Evolutionary conservation across 2,113 vertebrate species (phyloP).

Genomic region (Eptesicus fuscus): DNA sequence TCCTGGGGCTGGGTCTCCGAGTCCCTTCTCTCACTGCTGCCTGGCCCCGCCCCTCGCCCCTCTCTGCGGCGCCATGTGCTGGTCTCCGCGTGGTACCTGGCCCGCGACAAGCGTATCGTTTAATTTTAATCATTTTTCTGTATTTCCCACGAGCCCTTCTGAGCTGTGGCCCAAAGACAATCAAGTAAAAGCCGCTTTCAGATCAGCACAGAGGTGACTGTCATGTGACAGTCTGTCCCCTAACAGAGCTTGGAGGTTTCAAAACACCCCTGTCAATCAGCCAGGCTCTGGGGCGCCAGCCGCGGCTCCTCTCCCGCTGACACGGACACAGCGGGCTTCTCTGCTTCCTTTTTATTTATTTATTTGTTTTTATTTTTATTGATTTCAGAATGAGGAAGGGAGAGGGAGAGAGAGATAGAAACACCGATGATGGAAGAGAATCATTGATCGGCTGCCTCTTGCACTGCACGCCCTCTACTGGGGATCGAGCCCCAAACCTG

Average conservation of each 20-base stretch:
- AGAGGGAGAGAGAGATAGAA: too few relatives aligned
- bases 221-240: not conserved
- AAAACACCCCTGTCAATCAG: not conserved
- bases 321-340: not conserved
- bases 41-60: rapidly evolving
- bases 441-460: too few relatives aligned
- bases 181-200: not conserved
- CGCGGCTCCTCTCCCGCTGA: not conserved
- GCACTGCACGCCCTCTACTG: too few relatives aligned
- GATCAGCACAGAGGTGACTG: not conserved
- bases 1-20: rapidly evolving
- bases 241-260: not conserved
- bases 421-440: too few relatives aligned
- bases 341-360: too few relatives aligned
- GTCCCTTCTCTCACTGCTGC: not conserved
- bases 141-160: not conserved
- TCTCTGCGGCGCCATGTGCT: rapidly evolving
- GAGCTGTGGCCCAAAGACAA: not conserved
- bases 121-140: not conserved
- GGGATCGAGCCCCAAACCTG: too few relatives aligned
- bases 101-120: not conserved
- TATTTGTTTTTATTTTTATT: too few relatives aligned
- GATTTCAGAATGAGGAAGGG: too few relatives aligned
- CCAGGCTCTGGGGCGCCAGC: rapidly evolving
- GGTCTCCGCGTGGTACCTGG: rapidly evolving